Conservation (phyloP, 2,113 vertebrate genomes). For the Lepidothrix coronata region DNA sequence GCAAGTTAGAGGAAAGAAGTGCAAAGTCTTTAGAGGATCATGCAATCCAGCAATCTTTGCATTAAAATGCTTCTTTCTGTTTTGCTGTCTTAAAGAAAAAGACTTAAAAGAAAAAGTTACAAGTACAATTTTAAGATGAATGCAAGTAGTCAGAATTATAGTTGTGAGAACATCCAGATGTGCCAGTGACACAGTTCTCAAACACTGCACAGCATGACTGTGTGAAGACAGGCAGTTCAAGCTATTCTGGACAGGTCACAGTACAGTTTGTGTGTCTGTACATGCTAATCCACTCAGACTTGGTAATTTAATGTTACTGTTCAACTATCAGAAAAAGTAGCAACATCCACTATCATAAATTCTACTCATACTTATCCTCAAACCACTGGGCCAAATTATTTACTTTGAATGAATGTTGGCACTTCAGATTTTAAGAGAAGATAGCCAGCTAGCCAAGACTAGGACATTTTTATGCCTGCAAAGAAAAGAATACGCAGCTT, state of each 20-base stretch:
- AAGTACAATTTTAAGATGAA: background rate
- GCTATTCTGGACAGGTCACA: background rate
- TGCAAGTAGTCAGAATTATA: background rate
- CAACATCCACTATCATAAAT: background rate
- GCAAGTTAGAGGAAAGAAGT: background rate
- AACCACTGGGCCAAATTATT: background rate
- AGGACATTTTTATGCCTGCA: background rate
- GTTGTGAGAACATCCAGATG: background rate
- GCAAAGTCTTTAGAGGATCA: background rate
- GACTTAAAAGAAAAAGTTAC: background rate
- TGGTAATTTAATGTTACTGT: background rate
- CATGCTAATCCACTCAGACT: background rate
- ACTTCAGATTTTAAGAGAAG: background rate
- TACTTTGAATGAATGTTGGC: background rate
- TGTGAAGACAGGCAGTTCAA: background rate
- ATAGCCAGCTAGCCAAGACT: background rate
- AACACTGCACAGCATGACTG: background rate
- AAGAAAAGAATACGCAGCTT: background rate
- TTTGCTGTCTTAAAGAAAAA: background rate
- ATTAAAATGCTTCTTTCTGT: background rate
- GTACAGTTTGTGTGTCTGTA: background rate
- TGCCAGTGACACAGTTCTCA: background rate
- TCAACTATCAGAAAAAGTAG: background rate
- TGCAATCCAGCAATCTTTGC: background rate
- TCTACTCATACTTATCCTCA: background rate